Evolutionary conservation across 2,888 invertebrate species (phyloP).

Genomic region (Zele albiditarsus): DNA sequence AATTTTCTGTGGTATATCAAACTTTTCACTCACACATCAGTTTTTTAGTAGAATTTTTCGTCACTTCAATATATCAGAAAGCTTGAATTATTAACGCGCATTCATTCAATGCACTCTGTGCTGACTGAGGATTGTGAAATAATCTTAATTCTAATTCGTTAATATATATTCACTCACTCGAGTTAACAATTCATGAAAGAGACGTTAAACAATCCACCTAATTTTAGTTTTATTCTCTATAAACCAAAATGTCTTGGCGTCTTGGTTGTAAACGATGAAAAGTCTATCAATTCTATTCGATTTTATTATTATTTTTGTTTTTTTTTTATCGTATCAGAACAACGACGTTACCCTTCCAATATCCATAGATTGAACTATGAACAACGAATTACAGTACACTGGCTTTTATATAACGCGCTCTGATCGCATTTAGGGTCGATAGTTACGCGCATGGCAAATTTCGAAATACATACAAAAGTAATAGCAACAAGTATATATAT

Average conservation of each 20-base stretch:
- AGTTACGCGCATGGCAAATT: slow-evolving; percentile 67
- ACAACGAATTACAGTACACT: not conserved
- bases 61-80: not conserved
- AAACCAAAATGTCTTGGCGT: not conserved
- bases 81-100: not conserved
- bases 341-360: not conserved
- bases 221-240: not conserved
- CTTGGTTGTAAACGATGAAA: not conserved
- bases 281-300: not conserved
- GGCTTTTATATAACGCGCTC: slow-evolving; percentile 11
- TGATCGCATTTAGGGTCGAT: slow-evolving; percentile 61
- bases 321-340: not conserved
- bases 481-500: slow-evolving; percentile 68
- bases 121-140: too few species aligned
- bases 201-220: not conserved
- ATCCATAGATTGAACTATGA: not conserved
- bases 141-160: too few species aligned
- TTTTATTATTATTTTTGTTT: not conserved
- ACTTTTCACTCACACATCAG: not conserved
- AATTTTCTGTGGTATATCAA: not conserved
- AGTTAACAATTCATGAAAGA: not conserved
- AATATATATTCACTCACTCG: not conserved
- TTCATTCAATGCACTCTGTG: too few species aligned
- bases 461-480: slow-evolving; percentile 16
- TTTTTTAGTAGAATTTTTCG: not conserved